Evolutionary conservation across 2,888 invertebrate species (phyloP).

Genomic region (Halictus quadricinctus): DNA sequence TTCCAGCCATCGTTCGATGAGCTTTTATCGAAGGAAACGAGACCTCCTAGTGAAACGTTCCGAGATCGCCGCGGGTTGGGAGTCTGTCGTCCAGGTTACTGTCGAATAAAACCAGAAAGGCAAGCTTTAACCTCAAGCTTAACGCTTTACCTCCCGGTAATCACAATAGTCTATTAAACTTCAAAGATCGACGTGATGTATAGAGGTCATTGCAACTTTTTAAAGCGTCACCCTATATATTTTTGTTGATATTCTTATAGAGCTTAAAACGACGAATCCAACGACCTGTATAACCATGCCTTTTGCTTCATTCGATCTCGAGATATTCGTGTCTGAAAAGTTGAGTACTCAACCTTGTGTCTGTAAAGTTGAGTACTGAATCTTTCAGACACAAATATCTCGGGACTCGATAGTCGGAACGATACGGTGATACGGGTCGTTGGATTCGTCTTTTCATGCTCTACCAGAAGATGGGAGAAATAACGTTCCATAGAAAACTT

Average conservation of each 20-base stretch:
- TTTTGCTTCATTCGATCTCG: neutral
- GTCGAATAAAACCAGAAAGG: slow-evolving; percentile 46
- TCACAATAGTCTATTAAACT: neutral
- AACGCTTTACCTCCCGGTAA: too few species aligned
- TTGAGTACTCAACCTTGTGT: too few species aligned
- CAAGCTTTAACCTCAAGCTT: neutral
- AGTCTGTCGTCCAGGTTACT: slow-evolving; percentile 62
- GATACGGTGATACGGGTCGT: neutral
- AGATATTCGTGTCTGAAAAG: neutral
- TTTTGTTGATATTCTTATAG: neutral
- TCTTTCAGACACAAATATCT: neutral
- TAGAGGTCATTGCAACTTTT: neutral
- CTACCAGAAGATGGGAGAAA: neutral
- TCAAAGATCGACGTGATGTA: neutral
- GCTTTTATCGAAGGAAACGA: neutral
- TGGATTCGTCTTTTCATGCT: neutral
- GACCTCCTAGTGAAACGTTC: slow-evolving; percentile 25
- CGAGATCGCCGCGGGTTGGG: slow-evolving; percentile 67
- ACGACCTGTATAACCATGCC: neutral
- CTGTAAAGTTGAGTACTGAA: neutral
- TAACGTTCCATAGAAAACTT: neutral
- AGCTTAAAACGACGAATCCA: neutral
- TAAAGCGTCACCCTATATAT: neutral
- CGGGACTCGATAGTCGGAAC: neutral
- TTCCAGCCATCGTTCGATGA: neutral